phyloP scores from a whole-genome alignment of 1,140 invertebrate genomes.

The Leptoteleia sp. region DNA sequence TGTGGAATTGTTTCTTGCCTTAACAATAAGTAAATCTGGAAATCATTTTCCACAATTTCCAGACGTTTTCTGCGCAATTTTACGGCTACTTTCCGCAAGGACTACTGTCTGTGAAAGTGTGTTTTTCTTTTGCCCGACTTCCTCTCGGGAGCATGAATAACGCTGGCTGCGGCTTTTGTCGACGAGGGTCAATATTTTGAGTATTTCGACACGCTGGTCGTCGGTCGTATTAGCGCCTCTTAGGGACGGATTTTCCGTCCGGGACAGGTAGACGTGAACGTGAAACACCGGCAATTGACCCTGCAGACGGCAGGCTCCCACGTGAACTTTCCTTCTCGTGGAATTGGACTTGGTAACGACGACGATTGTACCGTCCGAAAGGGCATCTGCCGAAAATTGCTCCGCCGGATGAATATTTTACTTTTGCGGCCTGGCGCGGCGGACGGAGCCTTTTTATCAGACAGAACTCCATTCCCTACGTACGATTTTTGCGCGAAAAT shows the following conservation, averaged over 20 bases:
- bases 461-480: slow-evolving; percentile 13
- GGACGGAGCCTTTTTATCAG: slow-evolving; percentile 50
- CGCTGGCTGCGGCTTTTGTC: slow-evolving; percentile 46
- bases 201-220: slow-evolving; percentile 60
- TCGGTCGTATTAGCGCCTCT: slow-evolving; percentile 64
- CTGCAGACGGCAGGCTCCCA: slow-evolving; percentile 56
- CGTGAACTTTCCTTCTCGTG: slow-evolving; percentile 51
- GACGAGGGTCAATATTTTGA: slow-evolving; percentile 75
- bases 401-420: slow-evolving; percentile 68
- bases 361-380: slow-evolving; percentile 70
- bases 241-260: slow-evolving; percentile 33
- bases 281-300: slow-evolving; percentile 62
- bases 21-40: slow-evolving; percentile 26
- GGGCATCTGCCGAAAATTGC: slow-evolving; percentile 55
- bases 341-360: slow-evolving; percentile 66
- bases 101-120: slow-evolving; percentile 40
- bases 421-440: slow-evolving; percentile 14
- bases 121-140: slow-evolving; percentile 22
- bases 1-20: too few species aligned
- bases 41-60: slow-evolving; percentile 31
- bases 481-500: slow-evolving; percentile 29
- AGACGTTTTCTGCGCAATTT: slow-evolving; percentile 31
- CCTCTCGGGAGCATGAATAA: slow-evolving; percentile 25
- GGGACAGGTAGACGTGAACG: slow-evolving; percentile 42
- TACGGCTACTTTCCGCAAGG: slow-evolving; percentile 37